Evolutionary conservation across 2,888 invertebrate species (phyloP).

Genomic region (Ectobius pallidus): DNA sequence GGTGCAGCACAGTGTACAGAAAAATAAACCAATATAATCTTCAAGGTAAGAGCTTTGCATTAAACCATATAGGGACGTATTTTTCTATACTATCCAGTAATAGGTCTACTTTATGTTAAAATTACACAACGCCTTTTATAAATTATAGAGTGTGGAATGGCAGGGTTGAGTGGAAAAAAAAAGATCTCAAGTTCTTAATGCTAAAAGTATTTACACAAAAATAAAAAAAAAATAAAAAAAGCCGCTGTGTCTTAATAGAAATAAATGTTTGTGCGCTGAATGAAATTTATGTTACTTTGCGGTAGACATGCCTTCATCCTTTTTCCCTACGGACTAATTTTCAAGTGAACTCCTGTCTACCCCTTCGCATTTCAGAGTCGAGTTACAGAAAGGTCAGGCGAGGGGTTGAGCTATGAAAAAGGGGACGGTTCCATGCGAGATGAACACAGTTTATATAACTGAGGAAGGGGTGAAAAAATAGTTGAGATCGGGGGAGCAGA

Average conservation of each 20-base stretch:
- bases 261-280: neutral
- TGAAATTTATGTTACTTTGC: neutral
- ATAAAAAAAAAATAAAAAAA: neutral
- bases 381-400: neutral
- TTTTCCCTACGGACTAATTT: conserved; percentile 10
- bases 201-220: neutral
- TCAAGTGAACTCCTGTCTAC: neutral
- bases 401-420: neutral
- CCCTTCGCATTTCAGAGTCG: neutral
- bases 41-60: no score
- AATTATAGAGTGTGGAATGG: no score
- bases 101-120: no score
- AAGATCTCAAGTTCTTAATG: no score
- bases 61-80: no score
- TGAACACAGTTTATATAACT: conserved; percentile 16
- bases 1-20: no score
- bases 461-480: neutral
- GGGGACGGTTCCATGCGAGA: neutral
- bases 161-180: no score
- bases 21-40: no score
- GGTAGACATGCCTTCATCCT: neutral
- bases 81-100: no score
- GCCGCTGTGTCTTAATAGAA: neutral
- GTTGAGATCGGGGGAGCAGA: neutral
- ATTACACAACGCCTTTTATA: no score